phyloP scores from a whole-genome alignment of 2,113 vertebrate genomes.

The Athene noctua region DNA sequence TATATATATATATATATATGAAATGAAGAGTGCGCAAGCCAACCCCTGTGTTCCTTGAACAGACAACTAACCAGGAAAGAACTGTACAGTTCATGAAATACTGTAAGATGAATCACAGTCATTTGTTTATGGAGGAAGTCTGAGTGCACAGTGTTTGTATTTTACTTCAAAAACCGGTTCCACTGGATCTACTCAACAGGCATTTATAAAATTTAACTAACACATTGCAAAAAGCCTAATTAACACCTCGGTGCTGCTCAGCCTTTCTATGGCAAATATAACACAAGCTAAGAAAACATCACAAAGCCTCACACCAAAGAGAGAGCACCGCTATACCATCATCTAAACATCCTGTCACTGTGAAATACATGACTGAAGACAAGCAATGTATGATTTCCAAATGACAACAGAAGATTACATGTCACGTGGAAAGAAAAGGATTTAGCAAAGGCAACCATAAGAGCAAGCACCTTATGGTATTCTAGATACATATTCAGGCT shows the following conservation, averaged over 20 bases:
- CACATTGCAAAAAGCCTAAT: constrained; percentile 52
- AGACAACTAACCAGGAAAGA: constrained; percentile 15
- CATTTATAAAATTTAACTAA: constrained; percentile 58
- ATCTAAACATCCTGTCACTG: neutral
- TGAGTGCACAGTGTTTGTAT: neutral
- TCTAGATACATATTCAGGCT: neutral
- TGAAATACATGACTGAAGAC: neutral
- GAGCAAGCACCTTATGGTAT: neutral
- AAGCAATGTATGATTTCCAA: neutral
- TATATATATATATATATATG: neutral
- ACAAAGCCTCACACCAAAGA: neutral
- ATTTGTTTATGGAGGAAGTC: constrained; percentile 60
- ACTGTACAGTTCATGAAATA: neutral
- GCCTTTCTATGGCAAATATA: neutral
- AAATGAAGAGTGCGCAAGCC: neutral
- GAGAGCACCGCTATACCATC: constrained; percentile 1
- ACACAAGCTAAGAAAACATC: constrained; percentile 8
- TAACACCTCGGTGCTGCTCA: constrained; percentile 41
- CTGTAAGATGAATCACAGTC: constrained; percentile 46
- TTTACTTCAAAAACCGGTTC: constrained; percentile 49
- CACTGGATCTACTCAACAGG: constrained; percentile 35
- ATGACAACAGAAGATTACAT: neutral
- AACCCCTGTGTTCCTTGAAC: neutral
- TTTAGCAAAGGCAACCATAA: neutral
- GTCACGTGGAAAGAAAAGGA: neutral